Percentiles rank a stretch among this genome's conserved stretches.
These are phyloP conservation scores for Halisarca cf. caerulea DNA, from an alignment of 37 sponge, comb jelly and placozoan species.

Conservation along the genomic window DNA sequence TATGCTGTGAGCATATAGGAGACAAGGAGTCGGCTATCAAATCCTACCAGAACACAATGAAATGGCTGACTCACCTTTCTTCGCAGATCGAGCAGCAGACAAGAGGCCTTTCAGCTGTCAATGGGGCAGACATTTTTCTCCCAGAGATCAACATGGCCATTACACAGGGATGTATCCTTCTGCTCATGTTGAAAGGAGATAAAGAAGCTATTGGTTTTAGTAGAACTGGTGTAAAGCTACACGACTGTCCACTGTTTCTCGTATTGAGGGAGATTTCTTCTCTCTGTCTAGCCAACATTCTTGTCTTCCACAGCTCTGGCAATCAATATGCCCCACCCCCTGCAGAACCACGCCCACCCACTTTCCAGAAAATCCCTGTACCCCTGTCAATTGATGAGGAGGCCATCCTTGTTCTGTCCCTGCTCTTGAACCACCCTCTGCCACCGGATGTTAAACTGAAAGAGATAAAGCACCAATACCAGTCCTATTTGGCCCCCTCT, in stretches of 20 bases:
- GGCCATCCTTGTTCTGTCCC: background rate
- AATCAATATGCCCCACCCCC: conserved; percentile 5
- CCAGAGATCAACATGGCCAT: conserved; percentile 8
- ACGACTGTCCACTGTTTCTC: background rate
- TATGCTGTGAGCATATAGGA: conserved; percentile 1
- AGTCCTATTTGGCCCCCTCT: background rate
- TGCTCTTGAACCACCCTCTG: background rate
- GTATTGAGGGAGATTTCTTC: background rate
- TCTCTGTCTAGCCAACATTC: background rate
- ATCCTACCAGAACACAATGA: background rate
- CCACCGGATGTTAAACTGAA: background rate
- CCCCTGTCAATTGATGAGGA: background rate
- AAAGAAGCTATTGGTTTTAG: background rate
- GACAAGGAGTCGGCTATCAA: background rate
- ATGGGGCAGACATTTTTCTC: background rate
- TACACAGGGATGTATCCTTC: background rate
- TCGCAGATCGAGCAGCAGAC: conserved; percentile 20
- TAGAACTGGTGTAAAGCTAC: background rate
- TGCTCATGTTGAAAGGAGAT: background rate
- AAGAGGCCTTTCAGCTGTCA: conserved; percentile 11
- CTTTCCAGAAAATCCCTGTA: background rate
- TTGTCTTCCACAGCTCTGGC: conserved; percentile 9
- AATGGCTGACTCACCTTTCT: background rate
- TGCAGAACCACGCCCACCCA: conserved; percentile 25
- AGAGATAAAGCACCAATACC: background rate